Conservation (phyloP, 2,113 vertebrate genomes). For the Hyaena hyaena region DNA sequence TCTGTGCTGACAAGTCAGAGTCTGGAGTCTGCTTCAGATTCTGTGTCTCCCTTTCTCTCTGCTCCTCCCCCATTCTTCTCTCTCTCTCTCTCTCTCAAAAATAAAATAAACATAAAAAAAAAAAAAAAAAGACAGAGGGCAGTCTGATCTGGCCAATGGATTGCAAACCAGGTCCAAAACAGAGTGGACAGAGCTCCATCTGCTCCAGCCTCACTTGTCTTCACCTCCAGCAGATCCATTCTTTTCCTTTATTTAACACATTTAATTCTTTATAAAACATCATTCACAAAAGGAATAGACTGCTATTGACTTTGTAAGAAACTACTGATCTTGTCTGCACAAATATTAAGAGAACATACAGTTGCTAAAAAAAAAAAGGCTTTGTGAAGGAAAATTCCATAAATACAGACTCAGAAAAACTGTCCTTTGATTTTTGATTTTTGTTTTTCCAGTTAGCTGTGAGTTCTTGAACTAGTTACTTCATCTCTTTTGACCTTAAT, state of each 20-base stretch:
- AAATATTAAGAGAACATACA: neutral
- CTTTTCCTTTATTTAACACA: neutral
- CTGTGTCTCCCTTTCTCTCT: no score
- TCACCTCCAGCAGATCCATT: neutral
- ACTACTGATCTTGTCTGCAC: neutral
- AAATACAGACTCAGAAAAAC: neutral
- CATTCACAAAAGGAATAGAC: neutral
- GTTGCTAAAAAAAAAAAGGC: neutral
- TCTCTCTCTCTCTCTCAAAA: no score
- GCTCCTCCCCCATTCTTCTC: no score
- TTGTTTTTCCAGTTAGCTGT: neutral
- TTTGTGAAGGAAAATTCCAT: neutral
- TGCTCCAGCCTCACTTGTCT: neutral
- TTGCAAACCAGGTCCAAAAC: neutral
- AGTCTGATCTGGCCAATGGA: neutral
- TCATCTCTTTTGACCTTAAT: neutral
- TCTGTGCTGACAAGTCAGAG: no score
- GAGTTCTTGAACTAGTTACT: neutral
- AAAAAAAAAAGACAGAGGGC: neutral
- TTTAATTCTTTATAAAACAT: neutral
- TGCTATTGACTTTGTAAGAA: neutral
- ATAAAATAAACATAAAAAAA: no score
- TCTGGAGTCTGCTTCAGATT: no score
- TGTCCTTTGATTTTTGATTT: conserved; percentile 16
- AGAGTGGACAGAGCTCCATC: neutral